Evolutionary conservation across 2,888 invertebrate species (phyloP), one percentile per base, ranked within the genome.

Genomic region (Fabriciana adippe): DNA sequence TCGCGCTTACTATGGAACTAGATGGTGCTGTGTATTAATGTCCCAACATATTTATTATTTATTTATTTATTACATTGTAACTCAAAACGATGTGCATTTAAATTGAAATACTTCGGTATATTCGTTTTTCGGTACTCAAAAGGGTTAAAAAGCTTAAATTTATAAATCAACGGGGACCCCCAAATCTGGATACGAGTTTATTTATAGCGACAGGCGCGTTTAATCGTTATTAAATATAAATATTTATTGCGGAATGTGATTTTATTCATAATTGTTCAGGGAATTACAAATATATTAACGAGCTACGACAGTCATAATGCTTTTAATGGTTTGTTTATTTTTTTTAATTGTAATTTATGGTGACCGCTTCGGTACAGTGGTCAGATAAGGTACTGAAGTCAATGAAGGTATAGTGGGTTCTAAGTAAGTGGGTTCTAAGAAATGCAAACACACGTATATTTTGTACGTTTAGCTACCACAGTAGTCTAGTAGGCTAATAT

Each of bases 141-240:
- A 48, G 48, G 59, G 54, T 56, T 41, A 18, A 56, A 61, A 47
- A 59, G 48, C 64, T 66, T 59, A 67, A 66, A 72, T 67, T 72
- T 73, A 72, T 70, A 70, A 70, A 72, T 72, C 73, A 67, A 45
- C 53, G 68, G 73, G 71, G 73, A 71, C 68, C 48, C 56, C 54
- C 45, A 64, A 67, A 74, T 69, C 59, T 74, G 64, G 68, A 61
- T 68, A 55, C 72, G 71, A 70, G 62, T 53, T 66, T 66, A 74
- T 74, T 73, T 70, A 74, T 68, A 56, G 56, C 56, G 70, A 67
- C 69, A 70, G 69, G 68, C 67, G 72, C 54, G 56, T 55, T 62
- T 68, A 70, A 73, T 70, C 64, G 68, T 61, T 68, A 68, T 70
- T 72, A 65, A 73, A 70, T 57, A 67, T 64, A 65, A 65, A 67